A percentile compares a stretch with the other conserved stretches of the same genome.
These are phyloP conservation scores for Willowsia nigromaculata DNA, from an alignment of 2,888 invertebrate species.

Conservation along the genomic window DNA sequence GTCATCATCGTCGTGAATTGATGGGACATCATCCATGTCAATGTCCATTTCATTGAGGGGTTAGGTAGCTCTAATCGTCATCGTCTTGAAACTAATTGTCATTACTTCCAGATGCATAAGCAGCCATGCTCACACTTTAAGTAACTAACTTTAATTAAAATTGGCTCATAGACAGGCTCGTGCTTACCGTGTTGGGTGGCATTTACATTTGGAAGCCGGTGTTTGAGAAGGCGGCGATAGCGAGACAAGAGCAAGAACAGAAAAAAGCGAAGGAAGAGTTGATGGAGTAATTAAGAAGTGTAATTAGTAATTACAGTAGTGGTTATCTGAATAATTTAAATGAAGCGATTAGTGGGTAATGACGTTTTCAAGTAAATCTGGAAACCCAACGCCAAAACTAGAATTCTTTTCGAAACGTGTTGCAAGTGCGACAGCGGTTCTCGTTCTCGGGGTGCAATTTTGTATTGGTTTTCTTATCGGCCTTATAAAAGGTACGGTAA, in stretches of 20 bases:
- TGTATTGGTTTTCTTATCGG: neutral
- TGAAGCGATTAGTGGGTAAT: neutral
- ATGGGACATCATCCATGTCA: neutral
- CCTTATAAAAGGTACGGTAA: neutral
- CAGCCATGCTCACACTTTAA: neutral
- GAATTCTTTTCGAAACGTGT: neutral
- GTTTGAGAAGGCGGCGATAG: slow-evolving; percentile 79
- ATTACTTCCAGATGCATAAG: neutral
- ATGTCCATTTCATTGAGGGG: neutral
- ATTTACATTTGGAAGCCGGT: slow-evolving; percentile 83
- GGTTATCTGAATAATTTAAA: neutral
- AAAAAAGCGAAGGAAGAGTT: neutral
- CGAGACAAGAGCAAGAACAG: neutral
- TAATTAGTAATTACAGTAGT: neutral
- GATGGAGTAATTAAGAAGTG: neutral
- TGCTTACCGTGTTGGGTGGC: slow-evolving; percentile 81
- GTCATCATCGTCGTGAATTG: slow-evolving; percentile 23
- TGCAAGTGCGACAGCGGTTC: neutral
- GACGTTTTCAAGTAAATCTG: neutral
- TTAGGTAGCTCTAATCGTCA: neutral
- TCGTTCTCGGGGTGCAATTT: neutral
- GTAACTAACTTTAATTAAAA: neutral
- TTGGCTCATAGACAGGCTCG: neutral
- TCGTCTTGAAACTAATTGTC: neutral
- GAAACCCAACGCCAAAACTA: neutral